Base-by-base conservation (phyloP, 92 coral and sea anemone species). In the Heliopora coerulea region DNA sequence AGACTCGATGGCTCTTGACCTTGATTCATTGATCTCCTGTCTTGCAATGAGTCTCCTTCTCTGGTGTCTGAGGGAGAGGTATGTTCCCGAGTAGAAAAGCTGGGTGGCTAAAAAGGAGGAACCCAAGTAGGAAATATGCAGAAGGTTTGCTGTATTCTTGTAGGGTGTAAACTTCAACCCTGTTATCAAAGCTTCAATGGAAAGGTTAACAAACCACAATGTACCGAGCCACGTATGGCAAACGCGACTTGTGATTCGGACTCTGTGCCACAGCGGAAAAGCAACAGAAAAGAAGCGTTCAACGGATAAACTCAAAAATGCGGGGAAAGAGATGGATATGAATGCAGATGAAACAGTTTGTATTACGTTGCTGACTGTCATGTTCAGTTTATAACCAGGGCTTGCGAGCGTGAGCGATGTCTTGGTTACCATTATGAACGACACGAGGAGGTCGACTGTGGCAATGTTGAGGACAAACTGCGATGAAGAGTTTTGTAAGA, bases 281-380 rank as follows among this genome's bases (percentile, higher is more conserved):
- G 46, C 48, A 4, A 52, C 76, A 0, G 62, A 25, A 0, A 25
- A 18, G 34, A 18, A 50, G 17, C 76, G 46, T 24, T 69, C 76
- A 50, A 31, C 21, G 31, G 62, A 52, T 25, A 69, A 48, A 50
- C 76, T 49, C 2, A 69, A 24, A n/a, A 48, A 50, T 10, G 52
- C 7, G 7, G 52, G 52, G 14, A 15, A 46, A 15, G 52, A 8
- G 14, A 15, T 8, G n/a, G 2, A 8, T 8, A 46, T 2, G 52
- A 46, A 46, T 8, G 11, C 42, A 37, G 11, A 4, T 37, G 42
- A 4, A 37, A 11, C n/a, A 37, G 42, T 37, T 37, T 37, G 42
- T 37, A 4, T 4, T 4, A 4, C 42, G 11, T 37, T n/a, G n/a
- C 42, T 37, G 11, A 11, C 42, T 37, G 4, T 11, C 42, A 11